Evolutionary conservation across 2,888 invertebrate genomes (phyloP), one percentile per base, ranked within the genome.

Genomic region (Drosophila merina): DNA sequence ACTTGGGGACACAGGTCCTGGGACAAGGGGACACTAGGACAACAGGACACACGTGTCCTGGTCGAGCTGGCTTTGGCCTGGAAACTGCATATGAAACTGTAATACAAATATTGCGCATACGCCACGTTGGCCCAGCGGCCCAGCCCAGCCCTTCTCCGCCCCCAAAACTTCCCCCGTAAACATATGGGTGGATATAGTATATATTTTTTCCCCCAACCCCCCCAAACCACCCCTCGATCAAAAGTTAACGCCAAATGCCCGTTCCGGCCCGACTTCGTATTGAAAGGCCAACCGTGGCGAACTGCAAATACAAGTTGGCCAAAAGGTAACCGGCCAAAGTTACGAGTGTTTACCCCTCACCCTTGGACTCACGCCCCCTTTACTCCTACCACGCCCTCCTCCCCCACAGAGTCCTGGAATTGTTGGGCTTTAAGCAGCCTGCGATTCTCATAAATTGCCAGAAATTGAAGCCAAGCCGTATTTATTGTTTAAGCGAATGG

Each of bases 101-200:
- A 79, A 81, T 87, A 82, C 79, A 82, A 87, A 82, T 87, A 85
- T 82, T 85, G 82, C 82, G 85, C 85, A 86, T 85, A 82, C 79
- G 82, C 87, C 82, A 76, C 69, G 60, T 72, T 72, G 63, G 75
- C 81, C 78, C 59, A 76, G 76, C 64, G 56, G 77, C 70, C 84
- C 75, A 10, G 33, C 33, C 33, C 31, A 9, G 31, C 31, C 48
- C 30, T 40, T 59, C 58, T 31, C 14, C 47, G 8, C 20, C 49
- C 49, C 55, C 30, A 20, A 30, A 55, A n/a, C 44, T 8, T 14
- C 1, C 25, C 7, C 5, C n/a, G 9, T 42, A 44, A 9, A 14
- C 31, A 45, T 33, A 33, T 31, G 14, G 25, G 8, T 25, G 20
- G 20, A 20, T 20, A 20, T 20, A 20, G 20, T 45, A 36, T 45